Percentiles rank a stretch among this genome's conserved stretches.
phyloP scores from a whole-genome alignment of 2,113 vertebrate species.

The Oryzias javanicus region DNA sequence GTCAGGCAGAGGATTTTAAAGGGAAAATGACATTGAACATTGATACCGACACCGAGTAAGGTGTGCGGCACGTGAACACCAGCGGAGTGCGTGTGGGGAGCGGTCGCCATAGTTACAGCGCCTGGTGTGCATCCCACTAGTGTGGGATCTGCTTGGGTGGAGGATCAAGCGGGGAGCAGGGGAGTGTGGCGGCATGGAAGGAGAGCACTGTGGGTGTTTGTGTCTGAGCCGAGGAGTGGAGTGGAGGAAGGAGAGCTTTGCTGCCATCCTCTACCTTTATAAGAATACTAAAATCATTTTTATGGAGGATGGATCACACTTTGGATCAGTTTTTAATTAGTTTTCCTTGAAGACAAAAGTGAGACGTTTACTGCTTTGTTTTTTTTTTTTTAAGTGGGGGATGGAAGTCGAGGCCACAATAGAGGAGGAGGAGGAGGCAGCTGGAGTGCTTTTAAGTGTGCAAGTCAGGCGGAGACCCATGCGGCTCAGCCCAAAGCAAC shows the following conservation, averaged over 20 bases:
- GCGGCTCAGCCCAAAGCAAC: conserved; percentile 45
- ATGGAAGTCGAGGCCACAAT: conserved; percentile 55
- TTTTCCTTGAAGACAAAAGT: conserved; percentile 55
- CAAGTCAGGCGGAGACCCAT: conserved; percentile 39
- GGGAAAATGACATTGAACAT: background rate
- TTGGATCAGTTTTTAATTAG: conserved; percentile 53
- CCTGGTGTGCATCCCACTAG: conserved; percentile 52
- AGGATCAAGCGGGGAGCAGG: conserved; percentile 40
- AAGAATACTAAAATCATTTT: conserved; percentile 19
- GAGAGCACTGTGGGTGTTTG: conserved; percentile 32
- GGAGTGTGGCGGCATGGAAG: conserved; percentile 32
- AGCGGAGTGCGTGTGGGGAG: conserved; percentile 29
- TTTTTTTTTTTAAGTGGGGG: conserved; percentile 41
- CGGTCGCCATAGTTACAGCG: conserved; percentile 65
- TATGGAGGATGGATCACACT: conserved; percentile 26
- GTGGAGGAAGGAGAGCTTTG: conserved; percentile 24
- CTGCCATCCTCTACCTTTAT: conserved; percentile 22
- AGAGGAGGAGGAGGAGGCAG: conserved; percentile 38
- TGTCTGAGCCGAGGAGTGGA: conserved; percentile 38
- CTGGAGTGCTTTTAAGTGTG: conserved; percentile 33
- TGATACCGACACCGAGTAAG: conserved; percentile 11
- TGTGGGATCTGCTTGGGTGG: conserved; percentile 41
- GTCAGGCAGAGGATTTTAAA: conserved; percentile 8
- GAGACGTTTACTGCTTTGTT: conserved; percentile 45
- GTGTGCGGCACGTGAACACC: background rate